phyloP scores from a whole-genome alignment of 2,113 vertebrate species.

The Tympanuchus pallidicinctus region DNA sequence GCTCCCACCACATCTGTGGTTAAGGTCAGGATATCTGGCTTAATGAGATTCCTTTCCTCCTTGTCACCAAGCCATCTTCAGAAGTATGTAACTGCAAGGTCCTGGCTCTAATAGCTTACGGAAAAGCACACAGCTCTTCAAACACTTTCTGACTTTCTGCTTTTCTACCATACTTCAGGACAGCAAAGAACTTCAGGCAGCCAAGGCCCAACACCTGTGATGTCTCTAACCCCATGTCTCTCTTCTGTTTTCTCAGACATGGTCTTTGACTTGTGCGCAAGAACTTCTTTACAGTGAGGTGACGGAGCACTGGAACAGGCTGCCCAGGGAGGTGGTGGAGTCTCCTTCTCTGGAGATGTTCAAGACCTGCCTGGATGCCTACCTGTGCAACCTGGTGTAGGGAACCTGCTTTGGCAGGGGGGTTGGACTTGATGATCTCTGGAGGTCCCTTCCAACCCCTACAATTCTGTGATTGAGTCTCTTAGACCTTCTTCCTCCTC shows the following conservation, averaged over 20 bases:
- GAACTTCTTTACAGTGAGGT: too few relatives aligned
- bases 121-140: background rate
- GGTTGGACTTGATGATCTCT: too few relatives aligned
- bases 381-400: too few relatives aligned
- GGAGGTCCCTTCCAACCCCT: too few relatives aligned
- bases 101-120: background rate
- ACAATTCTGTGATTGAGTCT: too few relatives aligned
- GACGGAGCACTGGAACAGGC: too few relatives aligned
- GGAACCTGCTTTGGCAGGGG: too few relatives aligned
- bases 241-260: background rate
- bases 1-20: background rate
- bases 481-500: background rate
- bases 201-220: fast-evolving
- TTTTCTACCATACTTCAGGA: background rate
- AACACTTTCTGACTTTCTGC: background rate
- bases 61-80: background rate
- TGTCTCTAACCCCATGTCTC: background rate
- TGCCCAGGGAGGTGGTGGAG: too few relatives aligned
- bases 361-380: too few relatives aligned
- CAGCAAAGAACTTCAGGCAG: background rate
- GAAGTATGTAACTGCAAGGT: background rate
- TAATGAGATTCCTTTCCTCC: background rate
- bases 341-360: too few relatives aligned
- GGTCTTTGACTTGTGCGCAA: background rate
- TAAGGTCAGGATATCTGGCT: fast-evolving